These are phyloP conservation scores for Caenorhabditis afra DNA, from an alignment of 2,888 invertebrate genomes.

Conservation along the genomic window DNA sequence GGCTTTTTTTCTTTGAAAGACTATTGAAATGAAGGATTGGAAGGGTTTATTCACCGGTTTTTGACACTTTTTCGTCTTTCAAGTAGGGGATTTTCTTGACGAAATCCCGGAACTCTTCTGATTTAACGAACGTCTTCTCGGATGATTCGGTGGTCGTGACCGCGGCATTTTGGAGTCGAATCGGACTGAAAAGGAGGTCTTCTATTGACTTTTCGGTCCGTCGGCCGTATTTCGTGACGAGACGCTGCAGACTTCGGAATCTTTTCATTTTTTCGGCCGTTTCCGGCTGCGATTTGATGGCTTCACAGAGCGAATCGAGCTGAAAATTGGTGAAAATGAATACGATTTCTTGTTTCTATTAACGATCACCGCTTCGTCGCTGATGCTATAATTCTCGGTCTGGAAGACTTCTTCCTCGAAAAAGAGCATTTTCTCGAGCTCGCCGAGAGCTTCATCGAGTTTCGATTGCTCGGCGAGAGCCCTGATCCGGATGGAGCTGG, in stretches of 20 bases:
- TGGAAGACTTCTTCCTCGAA: conserved; percentile 52
- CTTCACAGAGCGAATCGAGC: conserved; percentile 54
- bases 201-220: conserved; percentile 52
- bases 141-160: not conserved
- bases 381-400: conserved; percentile 53
- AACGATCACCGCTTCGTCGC: conserved; percentile 67
- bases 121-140: conserved; percentile 25
- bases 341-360: too few relatives aligned
- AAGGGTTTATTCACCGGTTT: not conserved
- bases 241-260: conserved; percentile 61
- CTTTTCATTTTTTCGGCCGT: conserved; percentile 49
- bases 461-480: conserved; percentile 49
- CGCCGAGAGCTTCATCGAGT: conserved; percentile 60
- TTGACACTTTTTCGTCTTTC: conserved; percentile 9
- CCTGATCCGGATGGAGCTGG: conserved; percentile 37
- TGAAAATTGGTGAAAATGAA: conserved; percentile 17
- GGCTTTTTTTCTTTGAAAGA: too few relatives aligned
- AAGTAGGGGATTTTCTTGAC: conserved; percentile 53
- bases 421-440: conserved; percentile 57
- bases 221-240: conserved; percentile 56
- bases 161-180: conserved; percentile 11
- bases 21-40: too few relatives aligned
- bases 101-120: conserved; percentile 32
- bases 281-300: conserved; percentile 47
- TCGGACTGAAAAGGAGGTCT: conserved; percentile 48